phyloP scores from a whole-genome alignment of 2,888 invertebrate genomes.

The Erebia ligea region DNA sequence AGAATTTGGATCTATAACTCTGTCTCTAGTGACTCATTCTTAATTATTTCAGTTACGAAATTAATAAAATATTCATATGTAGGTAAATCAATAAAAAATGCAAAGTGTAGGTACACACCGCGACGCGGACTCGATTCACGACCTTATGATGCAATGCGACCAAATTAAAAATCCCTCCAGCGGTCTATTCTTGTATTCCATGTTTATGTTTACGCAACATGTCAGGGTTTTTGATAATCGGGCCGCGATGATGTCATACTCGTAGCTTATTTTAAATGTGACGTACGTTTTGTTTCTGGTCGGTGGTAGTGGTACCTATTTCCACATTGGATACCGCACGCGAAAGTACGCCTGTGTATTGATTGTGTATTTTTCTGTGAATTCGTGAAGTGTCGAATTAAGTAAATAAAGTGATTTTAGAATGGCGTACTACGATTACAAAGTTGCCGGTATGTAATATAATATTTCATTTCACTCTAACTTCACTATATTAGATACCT shows the following conservation, averaged over 20 bases:
- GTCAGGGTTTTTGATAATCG: slow-evolving; percentile 59
- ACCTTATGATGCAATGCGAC: slow-evolving; percentile 45
- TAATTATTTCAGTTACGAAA: too few species aligned
- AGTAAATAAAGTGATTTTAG: slow-evolving; percentile 35
- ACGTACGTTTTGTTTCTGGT: too few species aligned
- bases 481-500: neutral
- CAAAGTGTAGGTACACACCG: slow-evolving; percentile 27
- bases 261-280: slow-evolving; percentile 74
- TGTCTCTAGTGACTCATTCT: too few species aligned
- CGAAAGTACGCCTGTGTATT: slow-evolving; percentile 49
- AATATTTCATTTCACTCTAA: neutral
- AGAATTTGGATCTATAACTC: too few species aligned
- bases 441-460: slow-evolving; percentile 61
- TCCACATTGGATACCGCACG: slow-evolving; percentile 60
- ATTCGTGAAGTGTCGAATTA: slow-evolving; percentile 34
- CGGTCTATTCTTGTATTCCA: slow-evolving; percentile 12
- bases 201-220: slow-evolving; percentile 54
- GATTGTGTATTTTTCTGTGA: slow-evolving; percentile 33
- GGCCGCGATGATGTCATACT: slow-evolving; percentile 77
- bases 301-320: too few species aligned
- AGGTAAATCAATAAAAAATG: slow-evolving; percentile 42
- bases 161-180: slow-evolving; percentile 46
- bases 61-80: slow-evolving; percentile 3
- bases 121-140: slow-evolving; percentile 24
- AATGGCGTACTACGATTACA: slow-evolving; percentile 65